A percentile compares a stretch with the other conserved stretches of the same genome.
Conservation (phyloP, 1,140 invertebrate species). For the Reticulitermes speratus region DNA sequence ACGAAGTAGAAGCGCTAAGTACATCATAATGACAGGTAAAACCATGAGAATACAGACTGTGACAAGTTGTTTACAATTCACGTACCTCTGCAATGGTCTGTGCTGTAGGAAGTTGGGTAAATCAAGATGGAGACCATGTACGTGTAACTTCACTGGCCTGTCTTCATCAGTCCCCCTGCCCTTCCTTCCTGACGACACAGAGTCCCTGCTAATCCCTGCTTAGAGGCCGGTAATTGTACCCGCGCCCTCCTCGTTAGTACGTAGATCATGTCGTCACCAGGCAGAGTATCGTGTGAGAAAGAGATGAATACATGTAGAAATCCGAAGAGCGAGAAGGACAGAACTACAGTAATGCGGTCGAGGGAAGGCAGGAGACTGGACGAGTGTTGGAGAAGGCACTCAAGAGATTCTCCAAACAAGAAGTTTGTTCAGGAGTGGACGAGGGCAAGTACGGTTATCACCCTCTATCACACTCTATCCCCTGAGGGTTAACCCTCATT, state of each 20-base stretch:
- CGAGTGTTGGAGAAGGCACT: too few species aligned
- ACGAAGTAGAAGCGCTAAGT: too few species aligned
- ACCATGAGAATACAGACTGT: too few species aligned
- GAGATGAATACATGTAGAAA: too few species aligned
- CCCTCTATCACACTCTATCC: not conserved
- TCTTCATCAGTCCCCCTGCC: not conserved
- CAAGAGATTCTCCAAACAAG: not conserved
- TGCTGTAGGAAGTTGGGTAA: not conserved
- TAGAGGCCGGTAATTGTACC: not conserved
- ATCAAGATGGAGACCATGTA: not conserved
- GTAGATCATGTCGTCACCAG: constrained; percentile 14
- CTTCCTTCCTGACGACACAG: constrained; percentile 4
- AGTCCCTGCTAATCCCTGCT: not conserved
- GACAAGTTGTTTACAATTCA: too few species aligned
- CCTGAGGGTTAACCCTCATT: not conserved
- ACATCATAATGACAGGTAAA: too few species aligned
- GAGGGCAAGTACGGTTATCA: not conserved
- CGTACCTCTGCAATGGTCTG: too few species aligned
- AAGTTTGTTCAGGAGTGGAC: not conserved
- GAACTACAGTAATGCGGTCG: too few species aligned
- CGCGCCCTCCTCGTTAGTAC: not conserved
- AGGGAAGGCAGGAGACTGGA: too few species aligned
- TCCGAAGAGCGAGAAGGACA: too few species aligned
- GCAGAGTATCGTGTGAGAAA: not conserved
- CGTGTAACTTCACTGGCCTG: not conserved